Percentiles rank a stretch among this genome's conserved stretches.
Evolutionary conservation across 1,140 invertebrate genomes (phyloP).

Genomic region (Drosophila oshimai): DNA sequence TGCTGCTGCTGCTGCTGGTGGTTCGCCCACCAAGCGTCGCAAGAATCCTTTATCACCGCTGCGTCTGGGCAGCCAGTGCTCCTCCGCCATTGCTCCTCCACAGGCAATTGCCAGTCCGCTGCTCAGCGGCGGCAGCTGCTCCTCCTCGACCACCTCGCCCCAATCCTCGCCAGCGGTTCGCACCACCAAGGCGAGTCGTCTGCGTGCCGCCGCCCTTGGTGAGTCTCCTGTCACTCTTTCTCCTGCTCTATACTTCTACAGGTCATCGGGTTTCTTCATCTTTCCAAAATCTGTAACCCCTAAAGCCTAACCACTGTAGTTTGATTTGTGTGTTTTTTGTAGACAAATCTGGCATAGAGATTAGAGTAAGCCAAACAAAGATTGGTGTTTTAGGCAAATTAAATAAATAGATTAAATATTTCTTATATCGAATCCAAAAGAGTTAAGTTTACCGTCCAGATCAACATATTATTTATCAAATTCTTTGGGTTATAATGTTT

Average conservation of each 20-base stretch:
- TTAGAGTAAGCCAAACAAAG: background rate
- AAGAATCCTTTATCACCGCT: conserved; percentile 71
- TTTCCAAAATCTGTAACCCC: background rate
- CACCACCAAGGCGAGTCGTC: conserved; percentile 88
- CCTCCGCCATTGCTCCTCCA: conserved; percentile 31
- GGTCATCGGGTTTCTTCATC: background rate
- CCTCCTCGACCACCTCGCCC: conserved; percentile 58
- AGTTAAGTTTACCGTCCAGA: no score
- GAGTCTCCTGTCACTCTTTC: conserved; percentile 35
- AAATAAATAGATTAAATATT: no score
- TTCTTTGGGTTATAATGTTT: no score
- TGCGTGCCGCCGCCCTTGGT: conserved; percentile 86
- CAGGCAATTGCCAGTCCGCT: conserved; percentile 44
- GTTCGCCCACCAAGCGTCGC: conserved; percentile 57
- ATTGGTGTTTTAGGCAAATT: no score
- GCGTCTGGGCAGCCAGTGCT: conserved; percentile 27
- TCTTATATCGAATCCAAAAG: no score
- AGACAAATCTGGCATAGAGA: background rate
- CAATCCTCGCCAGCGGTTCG: conserved; percentile 83
- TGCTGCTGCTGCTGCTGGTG: conserved; percentile 15
- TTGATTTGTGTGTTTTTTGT: conserved; percentile 11
- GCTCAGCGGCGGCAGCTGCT: conserved; percentile 40
- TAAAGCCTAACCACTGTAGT: conserved; percentile 9
- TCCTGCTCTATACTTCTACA: background rate
- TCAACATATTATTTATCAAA: no score